Percentiles rank a stretch among this genome's conserved stretches.
phyloP scores from a whole-genome alignment of 2,113 vertebrate genomes.

The Junco hyemalis region DNA sequence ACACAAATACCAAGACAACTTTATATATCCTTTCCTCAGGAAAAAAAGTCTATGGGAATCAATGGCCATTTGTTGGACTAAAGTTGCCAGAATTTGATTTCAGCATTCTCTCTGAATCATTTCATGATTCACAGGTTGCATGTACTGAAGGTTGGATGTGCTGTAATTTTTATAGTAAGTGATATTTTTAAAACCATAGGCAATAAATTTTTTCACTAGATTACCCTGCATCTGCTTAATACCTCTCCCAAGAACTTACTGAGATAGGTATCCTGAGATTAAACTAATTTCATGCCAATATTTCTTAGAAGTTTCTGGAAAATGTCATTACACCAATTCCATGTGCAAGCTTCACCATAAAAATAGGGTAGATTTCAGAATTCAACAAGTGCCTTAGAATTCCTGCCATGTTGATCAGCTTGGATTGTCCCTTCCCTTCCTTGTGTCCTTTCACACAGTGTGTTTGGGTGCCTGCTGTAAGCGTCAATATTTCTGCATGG shows the following conservation, averaged over 20 bases:
- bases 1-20: background rate
- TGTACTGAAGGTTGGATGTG: background rate
- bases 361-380: background rate
- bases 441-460: background rate
- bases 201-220: background rate
- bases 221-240: background rate
- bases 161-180: background rate
- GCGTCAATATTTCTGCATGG: background rate
- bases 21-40: background rate
- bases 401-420: background rate
- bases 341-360: background rate
- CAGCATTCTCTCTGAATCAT: background rate
- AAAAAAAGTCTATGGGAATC: background rate
- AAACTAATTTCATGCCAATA: background rate
- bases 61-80: background rate
- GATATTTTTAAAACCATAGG: background rate
- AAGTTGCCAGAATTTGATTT: background rate
- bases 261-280: background rate
- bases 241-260: background rate
- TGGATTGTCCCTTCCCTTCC: background rate
- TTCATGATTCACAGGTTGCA: no score
- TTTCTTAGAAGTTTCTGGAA: background rate
- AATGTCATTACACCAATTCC: background rate
- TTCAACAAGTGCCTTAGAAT: background rate
- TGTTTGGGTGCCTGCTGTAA: background rate